Base-by-base conservation (phyloP, 2,888 invertebrate genomes). In the Elysia crispata region DNA sequence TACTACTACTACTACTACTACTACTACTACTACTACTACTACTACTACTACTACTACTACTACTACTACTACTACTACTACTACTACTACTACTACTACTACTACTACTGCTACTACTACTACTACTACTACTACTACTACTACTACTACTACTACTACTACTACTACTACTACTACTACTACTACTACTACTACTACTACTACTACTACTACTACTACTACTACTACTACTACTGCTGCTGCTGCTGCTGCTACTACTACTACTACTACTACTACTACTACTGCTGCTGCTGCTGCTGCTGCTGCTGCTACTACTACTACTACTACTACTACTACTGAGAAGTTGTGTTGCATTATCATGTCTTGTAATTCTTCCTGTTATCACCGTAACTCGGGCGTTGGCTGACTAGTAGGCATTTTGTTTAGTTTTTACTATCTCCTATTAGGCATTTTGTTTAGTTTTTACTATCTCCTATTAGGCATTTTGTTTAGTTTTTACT, bases 81-180 rank as follows among this genome's bases (percentile, higher is more conserved):
- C 60, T 60, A 23, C 60, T 60, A 23, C 15, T 60, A 23, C 15
- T 60, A 23, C 60, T 60, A 23, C 60, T 60, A 23, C 60, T 60
- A 6, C 60, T 60, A 6, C 60, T 60, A 6, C 60, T 60, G n/a
- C 60, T 60, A 23, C 60, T 60, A 23, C 60, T 60, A 23, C 60
- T 60, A 23, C 60, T 60, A 23, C 60, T 60, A 23, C 60, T 60
- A 23, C 60, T 60, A 23, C 60, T 60, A 23, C 60, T 60, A 23
- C 60, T 60, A 23, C 60, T 60, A 23, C 60, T 60, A 23, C 60
- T 60, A 23, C 60, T 60, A 23, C 60, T 60, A 23, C 60, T 60
- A 23, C 60, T 60, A 23, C 60, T 60, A 23, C 60, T 60, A 23
- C 60, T 60, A 23, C 60, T 60, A 23, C 60, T 60, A 23, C 60